Conservation (phyloP, 2,797 vertebrate species). For the Gobionotothen gibberifrons region DNA sequence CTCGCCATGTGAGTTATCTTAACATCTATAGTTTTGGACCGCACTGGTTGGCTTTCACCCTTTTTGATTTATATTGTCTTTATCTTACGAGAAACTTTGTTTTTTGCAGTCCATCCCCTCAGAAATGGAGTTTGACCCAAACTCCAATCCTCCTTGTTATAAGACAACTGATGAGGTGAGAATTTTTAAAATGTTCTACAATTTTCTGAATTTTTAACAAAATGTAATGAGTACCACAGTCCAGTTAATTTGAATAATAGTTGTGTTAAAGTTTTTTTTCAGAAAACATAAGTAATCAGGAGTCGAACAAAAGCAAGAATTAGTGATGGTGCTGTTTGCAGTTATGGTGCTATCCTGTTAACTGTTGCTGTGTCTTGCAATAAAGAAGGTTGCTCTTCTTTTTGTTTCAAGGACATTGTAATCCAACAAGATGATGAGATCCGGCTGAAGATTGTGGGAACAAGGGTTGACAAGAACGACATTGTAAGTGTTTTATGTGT, state of each 20-base stretch:
- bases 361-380: not conserved
- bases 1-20: slow-evolving; percentile 89
- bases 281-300: not conserved
- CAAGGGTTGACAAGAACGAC: slow-evolving; percentile 95
- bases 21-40: not conserved
- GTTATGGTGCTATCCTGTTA: not conserved
- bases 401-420: slow-evolving; percentile 88
- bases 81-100: slow-evolving; percentile 16
- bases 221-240: not conserved
- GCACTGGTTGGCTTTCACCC: not conserved
- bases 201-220: no score
- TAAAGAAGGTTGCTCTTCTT: not conserved
- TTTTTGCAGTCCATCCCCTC: slow-evolving; percentile 92
- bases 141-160: slow-evolving; percentile 96
- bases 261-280: not conserved
- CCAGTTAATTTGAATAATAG: not conserved
- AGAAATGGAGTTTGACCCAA: slow-evolving; percentile 97
- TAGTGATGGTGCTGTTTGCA: no score
- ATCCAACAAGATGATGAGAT: slow-evolving; percentile 97
- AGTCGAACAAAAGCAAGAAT: not conserved
- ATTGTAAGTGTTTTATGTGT: slow-evolving; percentile 84
- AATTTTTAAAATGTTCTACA: not conserved
- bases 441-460: slow-evolving; percentile 93
- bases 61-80: not conserved
- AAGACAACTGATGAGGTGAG: slow-evolving; percentile 94